A percentile compares a stretch with the other conserved stretches of the same genome.
Conservation (phyloP, 2,113 vertebrate genomes). For the Vulpes vulpes region DNA sequence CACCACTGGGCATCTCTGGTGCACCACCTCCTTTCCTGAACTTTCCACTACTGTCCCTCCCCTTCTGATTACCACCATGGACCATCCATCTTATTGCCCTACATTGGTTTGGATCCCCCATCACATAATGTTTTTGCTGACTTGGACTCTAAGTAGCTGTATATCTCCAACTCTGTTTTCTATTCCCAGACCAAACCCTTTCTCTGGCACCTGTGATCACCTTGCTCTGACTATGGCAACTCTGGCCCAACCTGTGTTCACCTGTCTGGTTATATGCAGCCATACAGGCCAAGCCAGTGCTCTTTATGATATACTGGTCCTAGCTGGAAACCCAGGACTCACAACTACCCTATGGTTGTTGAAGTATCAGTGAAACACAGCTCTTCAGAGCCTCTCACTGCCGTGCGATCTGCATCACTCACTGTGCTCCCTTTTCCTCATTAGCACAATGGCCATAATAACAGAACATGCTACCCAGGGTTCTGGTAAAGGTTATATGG, state of each 20-base stretch:
- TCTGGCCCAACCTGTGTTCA: not conserved
- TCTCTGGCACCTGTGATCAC: not conserved
- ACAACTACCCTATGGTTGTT: not conserved
- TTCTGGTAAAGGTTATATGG: not conserved
- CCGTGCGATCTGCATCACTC: too few species aligned
- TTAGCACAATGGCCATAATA: not conserved
- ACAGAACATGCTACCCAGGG: not conserved
- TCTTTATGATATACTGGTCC: not conserved
- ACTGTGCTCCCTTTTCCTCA: not conserved
- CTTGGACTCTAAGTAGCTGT: not conserved
- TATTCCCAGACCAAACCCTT: not conserved
- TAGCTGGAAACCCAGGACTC: not conserved
- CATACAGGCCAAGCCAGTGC: fast-evolving
- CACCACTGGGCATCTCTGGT: not conserved
- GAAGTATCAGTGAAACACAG: not conserved
- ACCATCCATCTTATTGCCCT: not conserved
- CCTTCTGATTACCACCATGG: not conserved
- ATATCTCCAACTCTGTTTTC: not conserved
- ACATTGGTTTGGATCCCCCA: not conserved
- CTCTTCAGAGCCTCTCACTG: not conserved
- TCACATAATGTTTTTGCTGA: not conserved
- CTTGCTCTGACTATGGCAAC: not conserved
- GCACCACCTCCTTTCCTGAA: not conserved
- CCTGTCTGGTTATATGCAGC: not conserved
- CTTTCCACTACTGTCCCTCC: not conserved